phyloP scores from a whole-genome alignment of 37 sponge, comb jelly and placozoan genomes.

The Theonella swinhoei region DNA sequence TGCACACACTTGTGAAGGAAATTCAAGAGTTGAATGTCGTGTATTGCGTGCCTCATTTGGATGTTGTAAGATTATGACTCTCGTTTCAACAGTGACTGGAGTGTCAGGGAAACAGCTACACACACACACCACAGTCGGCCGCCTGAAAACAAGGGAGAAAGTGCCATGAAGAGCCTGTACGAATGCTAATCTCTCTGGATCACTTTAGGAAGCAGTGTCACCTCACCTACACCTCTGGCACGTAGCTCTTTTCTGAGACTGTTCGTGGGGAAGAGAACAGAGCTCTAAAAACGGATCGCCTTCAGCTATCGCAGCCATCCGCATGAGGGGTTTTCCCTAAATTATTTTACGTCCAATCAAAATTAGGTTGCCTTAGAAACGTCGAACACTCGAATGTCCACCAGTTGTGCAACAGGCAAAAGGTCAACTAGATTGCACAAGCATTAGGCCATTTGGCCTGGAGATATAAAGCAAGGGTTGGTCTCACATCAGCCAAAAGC shows the following conservation, averaged over 20 bases:
- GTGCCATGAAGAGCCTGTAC: not conserved
- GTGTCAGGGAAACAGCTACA: slow-evolving; percentile 72
- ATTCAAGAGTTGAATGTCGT: no score
- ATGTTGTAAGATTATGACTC: slow-evolving; percentile 80
- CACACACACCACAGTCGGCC: slow-evolving; percentile 75
- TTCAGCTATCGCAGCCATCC: not conserved
- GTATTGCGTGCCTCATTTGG: slow-evolving; percentile 88
- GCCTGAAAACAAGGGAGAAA: slow-evolving; percentile 10
- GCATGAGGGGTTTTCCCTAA: not conserved
- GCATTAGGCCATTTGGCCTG: no score
- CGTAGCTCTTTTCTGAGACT: slow-evolving; percentile 22
- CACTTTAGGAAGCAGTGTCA: not conserved
- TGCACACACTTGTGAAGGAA: not conserved
- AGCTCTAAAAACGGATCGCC: slow-evolving; percentile 14
- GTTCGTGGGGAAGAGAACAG: slow-evolving; percentile 12
- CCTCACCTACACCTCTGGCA: slow-evolving; percentile 56
- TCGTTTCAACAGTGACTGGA: slow-evolving; percentile 45
- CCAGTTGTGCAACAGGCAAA: not conserved
- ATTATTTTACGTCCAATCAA: no score
- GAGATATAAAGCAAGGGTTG: not conserved
- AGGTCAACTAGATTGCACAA: no score
- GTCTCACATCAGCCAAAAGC: not conserved
- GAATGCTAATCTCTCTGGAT: not conserved
- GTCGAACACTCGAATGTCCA: not conserved
- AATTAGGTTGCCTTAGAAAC: not conserved